phyloP scores from a whole-genome alignment of 23 tunicate species.

The Oikopleura vanhoeffeni region DNA sequence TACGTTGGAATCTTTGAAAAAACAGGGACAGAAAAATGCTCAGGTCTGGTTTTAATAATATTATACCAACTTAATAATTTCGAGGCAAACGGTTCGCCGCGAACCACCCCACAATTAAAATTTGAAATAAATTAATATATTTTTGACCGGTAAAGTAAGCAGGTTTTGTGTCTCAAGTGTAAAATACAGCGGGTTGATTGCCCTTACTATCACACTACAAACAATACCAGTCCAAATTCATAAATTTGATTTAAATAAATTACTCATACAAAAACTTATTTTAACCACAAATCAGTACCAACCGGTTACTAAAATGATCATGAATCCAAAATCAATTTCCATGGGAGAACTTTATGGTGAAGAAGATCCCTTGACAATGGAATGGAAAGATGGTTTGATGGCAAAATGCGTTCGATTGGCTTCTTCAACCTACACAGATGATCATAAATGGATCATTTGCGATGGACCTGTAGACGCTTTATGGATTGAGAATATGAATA shows the following conservation, averaged over 20 bases:
- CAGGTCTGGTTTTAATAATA: no score
- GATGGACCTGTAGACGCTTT: conserved; percentile 98
- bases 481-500: conserved; percentile 99
- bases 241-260: not conserved
- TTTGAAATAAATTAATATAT: no score
- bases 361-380: conserved; percentile 80
- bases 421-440: conserved; percentile 16
- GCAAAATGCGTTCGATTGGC: conserved; percentile 24
- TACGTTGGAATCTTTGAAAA: conserved; percentile 38
- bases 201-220: not conserved
- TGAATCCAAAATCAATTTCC: conserved; percentile 91
- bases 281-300: not conserved
- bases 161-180: no score
- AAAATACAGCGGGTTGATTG: conserved; percentile 40
- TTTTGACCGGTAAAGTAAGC: no score
- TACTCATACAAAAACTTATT: not conserved
- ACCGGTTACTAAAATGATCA: conserved; percentile 25
- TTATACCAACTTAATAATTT: no score
- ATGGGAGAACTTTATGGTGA: conserved; percentile 99
- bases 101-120: no score
- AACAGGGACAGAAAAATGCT: conserved; percentile 38
- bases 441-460: conserved; percentile 96
- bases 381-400: conserved; percentile 99
- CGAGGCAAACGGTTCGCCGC: no score
- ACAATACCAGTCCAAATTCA: not conserved